phyloP scores from a whole-genome alignment of 2,888 invertebrate species.

The Plebejus melissa region DNA sequence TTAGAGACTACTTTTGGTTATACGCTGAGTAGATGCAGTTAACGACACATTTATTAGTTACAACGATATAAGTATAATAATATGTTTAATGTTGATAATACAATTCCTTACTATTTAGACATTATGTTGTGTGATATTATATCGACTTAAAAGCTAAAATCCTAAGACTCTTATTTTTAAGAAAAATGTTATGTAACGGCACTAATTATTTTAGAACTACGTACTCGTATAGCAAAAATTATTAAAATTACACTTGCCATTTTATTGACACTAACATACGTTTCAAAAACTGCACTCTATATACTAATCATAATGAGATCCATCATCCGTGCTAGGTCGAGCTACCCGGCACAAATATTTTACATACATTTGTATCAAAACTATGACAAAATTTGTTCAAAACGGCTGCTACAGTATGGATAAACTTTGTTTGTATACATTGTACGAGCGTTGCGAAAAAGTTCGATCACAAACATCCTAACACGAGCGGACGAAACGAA shows the following conservation, averaged over 20 bases:
- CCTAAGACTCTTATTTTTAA: background rate
- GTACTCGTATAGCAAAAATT: background rate
- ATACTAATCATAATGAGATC: background rate
- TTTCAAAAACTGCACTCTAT: background rate
- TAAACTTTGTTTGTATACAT: slow-evolving; percentile 17
- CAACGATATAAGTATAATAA: background rate
- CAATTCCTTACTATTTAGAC: background rate
- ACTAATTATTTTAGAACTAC: background rate
- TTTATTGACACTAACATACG: background rate
- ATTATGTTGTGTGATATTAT: background rate
- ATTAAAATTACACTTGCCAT: background rate
- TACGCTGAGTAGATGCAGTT: background rate
- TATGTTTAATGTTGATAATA: background rate
- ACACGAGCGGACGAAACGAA: background rate
- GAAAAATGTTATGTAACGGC: background rate
- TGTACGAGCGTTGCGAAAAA: slow-evolving; percentile 21
- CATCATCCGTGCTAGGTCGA: background rate
- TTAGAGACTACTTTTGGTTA: background rate
- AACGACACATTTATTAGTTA: background rate
- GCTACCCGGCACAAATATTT: background rate
- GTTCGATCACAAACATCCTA: slow-evolving; percentile 17
- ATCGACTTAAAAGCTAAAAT: background rate
- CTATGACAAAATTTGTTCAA: slow-evolving; percentile 44
- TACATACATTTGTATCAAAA: slow-evolving; percentile 46
- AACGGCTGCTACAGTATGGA: slow-evolving; percentile 33